Evolutionary conservation across 2,113 vertebrate genomes (phyloP), one percentile per base, ranked within the genome.

Genomic region (Sinocyclocheilus anophthalmus): DNA sequence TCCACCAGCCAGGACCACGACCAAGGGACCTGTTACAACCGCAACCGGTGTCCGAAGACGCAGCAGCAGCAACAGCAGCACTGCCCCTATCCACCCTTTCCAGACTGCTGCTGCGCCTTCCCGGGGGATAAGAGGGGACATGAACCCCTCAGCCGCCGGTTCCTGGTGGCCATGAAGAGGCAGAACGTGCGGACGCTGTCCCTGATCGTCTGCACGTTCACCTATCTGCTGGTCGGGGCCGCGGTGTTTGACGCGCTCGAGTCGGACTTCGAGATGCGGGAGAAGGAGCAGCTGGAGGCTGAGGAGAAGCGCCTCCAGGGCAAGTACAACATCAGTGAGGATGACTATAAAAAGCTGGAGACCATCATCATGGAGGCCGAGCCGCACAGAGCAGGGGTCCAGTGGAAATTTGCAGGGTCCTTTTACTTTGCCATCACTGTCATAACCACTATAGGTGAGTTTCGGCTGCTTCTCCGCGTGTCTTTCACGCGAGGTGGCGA

Each of bases 401-500:
- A 99, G 95, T 99, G 98, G 98, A 98, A 97, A 95, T 99, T 99
- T 69, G 98, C 98, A 0, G 98, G 98, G 5, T 99, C 98, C 26
- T 99, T 99, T 95, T 99, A 99, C 95, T 99, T 99, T 92, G 98
- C 98, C 91, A 99, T 99, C 93, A 99, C 98, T 1, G 98, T 99
- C 89, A 99, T 99, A 88, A 99, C 98, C 86, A 99, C 98, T 85
- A 99, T 99, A 24, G 98, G 98, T 99, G 92, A 95, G 94, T 39
- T 14, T 33, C 3, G 7, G 30, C 37, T 45, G 2, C 16, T 6
- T 53, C 37, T 6, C 33, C 20, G 9, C 20, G 69, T 42, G 37
- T n/a, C 9, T 16, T 45, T 73, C 11, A 30, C 18, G 83, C 24
- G 53, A 39, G 20, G 72, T 70, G n/a, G 59, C 26, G 39, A n/a